Conservation (phyloP, 2,113 vertebrate genomes). For the Halcyon senegalensis region DNA sequence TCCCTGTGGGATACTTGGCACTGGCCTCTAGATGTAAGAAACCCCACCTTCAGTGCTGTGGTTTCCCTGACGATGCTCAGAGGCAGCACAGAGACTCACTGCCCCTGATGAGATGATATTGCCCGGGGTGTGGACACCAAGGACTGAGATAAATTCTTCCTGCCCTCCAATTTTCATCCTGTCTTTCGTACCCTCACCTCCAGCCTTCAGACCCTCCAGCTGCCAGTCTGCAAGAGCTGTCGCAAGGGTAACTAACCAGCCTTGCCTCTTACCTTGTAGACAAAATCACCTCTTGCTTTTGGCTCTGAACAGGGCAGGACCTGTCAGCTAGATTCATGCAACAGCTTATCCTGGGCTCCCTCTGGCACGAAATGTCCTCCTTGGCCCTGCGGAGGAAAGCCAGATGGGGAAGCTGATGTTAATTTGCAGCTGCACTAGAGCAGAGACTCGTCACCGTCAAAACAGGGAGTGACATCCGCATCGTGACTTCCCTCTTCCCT, state of each 20-base stretch:
- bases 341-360: neutral
- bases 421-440: neutral
- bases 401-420: neutral
- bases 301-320: neutral
- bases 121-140: neutral
- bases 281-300: neutral
- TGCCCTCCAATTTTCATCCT: neutral
- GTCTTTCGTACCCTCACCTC: neutral
- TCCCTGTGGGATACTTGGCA: neutral
- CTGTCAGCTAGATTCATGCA: neutral
- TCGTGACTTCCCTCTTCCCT: neutral
- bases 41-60: neutral
- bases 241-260: neutral
- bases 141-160: neutral
- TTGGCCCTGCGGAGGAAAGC: neutral
- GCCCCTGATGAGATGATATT: rapidly evolving
- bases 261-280: rapidly evolving
- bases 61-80: neutral
- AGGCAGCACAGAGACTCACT: neutral
- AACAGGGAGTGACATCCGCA: neutral
- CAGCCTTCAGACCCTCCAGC: neutral
- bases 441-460: neutral
- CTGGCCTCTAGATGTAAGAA: neutral
- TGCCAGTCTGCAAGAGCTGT: neutral
- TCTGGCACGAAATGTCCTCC: neutral